Base-by-base conservation (phyloP, 2,797 vertebrate species). In the Anguilla pacifica region DNA sequence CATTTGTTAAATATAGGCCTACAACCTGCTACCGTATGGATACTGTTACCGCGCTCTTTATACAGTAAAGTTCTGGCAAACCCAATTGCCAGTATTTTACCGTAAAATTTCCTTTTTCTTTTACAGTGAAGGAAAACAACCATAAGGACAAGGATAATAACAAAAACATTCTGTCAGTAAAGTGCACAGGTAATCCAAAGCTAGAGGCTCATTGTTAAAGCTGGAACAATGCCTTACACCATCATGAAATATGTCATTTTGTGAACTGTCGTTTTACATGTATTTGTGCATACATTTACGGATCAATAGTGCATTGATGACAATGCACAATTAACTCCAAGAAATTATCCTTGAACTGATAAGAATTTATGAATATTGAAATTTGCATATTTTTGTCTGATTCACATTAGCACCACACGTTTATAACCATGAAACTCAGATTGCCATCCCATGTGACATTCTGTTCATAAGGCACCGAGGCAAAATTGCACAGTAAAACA, bases 141-240 rank as follows among this genome's bases (percentile, higher is more conserved):
- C 92, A 84, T 39, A 72, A 72, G 1, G 67, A 43, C 70, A 74
- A 35, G 9, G n/a, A 31, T 74, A 39, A 74, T 31, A 74, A 82
- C 35, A 77, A 4, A 77, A 43, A 77, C 70, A 77, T 77, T 77
- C 31, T 19, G 72, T 77, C 88, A 87, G 92, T 95, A 96, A 96
- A 95, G 95, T 96, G 95, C 95, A 95, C 92, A 91, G 90, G 90
- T 82, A 82, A 49, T 91, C 90, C 92, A 90, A 92, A 89, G 28
- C 28, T 19, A 79, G 57, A 79, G 39, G 57, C n/a, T 59, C 53
- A 46, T 61, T 77, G 25, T 79, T 85, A 88, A 70, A 85, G 87
- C 83, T 87, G 91, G 85, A 91, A 89, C 92, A 81, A 86, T 51
- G 72, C 72, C 83, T 83, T 46, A 84, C 67, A 83, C 39, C 79